Conservation (phyloP, 2,888 invertebrate genomes). For the Hydriomena furcata region DNA sequence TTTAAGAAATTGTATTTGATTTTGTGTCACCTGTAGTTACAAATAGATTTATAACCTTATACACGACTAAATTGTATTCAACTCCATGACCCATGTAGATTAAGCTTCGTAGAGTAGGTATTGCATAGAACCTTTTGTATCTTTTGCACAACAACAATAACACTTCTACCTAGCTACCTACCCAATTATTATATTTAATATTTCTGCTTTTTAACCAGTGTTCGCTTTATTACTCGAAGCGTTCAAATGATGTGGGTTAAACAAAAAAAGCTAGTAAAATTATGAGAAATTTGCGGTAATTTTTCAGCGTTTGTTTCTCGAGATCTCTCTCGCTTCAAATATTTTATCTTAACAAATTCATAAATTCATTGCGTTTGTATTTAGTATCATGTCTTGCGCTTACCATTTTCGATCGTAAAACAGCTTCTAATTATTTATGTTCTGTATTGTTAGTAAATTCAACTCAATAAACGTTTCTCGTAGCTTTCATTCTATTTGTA, state of each 20-base stretch:
- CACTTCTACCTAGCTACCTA: too few species aligned
- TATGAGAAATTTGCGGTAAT: conserved; percentile 46
- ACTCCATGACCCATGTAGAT: too few species aligned
- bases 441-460: conserved; percentile 30
- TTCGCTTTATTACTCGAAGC: conserved; percentile 40
- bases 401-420: conserved; percentile 28
- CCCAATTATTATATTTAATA: too few species aligned
- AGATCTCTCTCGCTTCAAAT: conserved; percentile 12
- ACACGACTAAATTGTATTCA: too few species aligned
- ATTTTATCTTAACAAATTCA: conserved; percentile 16
- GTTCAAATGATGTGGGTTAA: conserved; percentile 45
- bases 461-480: conserved; percentile 27
- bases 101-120: too few species aligned
- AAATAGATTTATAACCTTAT: conserved; percentile 15
- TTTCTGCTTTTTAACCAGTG: conserved; percentile 29
- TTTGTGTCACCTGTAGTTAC: conserved; percentile 46
- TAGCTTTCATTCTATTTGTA: conserved; percentile 16
- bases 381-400: conserved; percentile 1
- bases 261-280: conserved; percentile 35
- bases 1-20: conserved; percentile 52
- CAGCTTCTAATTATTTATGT: conserved; percentile 32
- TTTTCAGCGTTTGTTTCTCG: conserved; percentile 29
- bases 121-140: too few species aligned
- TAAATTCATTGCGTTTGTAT: conserved; percentile 7
- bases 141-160: conserved; percentile 1